A percentile compares a stretch with the other conserved stretches of the same genome.
Evolutionary conservation across 2,797 vertebrate genomes (phyloP).

Genomic region (Xenentodon cancila): DNA sequence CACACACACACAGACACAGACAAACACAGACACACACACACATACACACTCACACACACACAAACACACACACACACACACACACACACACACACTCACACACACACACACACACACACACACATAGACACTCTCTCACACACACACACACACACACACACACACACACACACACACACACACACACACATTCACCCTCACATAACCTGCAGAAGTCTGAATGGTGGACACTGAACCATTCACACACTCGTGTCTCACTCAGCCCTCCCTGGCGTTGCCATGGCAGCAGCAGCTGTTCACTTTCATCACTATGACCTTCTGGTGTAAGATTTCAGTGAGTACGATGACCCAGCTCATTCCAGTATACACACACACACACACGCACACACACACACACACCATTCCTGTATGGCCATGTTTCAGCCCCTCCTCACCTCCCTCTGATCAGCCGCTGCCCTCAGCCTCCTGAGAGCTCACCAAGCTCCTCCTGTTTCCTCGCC

Average conservation of each 20-base stretch:
- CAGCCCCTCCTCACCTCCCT: slow-evolving; percentile 39
- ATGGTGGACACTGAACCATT: background rate
- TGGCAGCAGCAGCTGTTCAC: slow-evolving; percentile 83
- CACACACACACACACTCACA: no score
- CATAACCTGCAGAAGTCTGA: no score
- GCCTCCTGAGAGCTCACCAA: background rate
- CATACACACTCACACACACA: no score
- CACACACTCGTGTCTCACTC: slow-evolving; percentile 16
- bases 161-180: no score
- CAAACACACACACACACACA: no score
- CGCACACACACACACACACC: background rate
- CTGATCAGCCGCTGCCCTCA: slow-evolving; percentile 35
- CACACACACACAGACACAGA: no score
- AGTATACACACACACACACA: slow-evolving; percentile 15
- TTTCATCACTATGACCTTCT: slow-evolving; percentile 69
- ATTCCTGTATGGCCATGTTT: slow-evolving; percentile 47
- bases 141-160: no score
- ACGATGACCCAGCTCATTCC: slow-evolving; percentile 88
- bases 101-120: no score
- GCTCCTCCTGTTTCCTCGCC: background rate
- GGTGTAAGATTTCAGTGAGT: slow-evolving; percentile 84
- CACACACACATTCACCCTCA: no score
- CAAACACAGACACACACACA: no score
- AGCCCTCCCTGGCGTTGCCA: slow-evolving; percentile 51
- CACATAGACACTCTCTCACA: no score